phyloP scores from a whole-genome alignment of 2,797 vertebrate genomes.

The Syngnathus rostellatus region DNA sequence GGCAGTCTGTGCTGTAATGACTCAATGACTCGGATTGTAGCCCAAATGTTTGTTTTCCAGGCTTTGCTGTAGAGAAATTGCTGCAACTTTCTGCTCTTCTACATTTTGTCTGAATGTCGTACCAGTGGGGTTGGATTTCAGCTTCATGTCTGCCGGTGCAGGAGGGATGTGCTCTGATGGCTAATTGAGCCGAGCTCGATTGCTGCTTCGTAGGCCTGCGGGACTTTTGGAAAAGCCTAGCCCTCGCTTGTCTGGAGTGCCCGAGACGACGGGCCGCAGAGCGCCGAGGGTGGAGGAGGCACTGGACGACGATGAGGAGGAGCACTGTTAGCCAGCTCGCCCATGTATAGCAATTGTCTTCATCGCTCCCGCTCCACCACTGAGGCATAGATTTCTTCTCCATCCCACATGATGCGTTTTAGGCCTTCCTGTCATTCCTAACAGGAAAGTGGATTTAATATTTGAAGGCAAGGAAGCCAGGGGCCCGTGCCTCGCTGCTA shows the following conservation, averaged over 20 bases:
- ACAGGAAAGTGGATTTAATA: constrained; percentile 23
- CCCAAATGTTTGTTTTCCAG: constrained; percentile 54
- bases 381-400: constrained; percentile 40
- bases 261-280: constrained; percentile 41
- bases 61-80: constrained; percentile 43
- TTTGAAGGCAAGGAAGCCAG: constrained; percentile 26
- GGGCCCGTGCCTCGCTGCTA: constrained; percentile 46
- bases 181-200: constrained; percentile 59
- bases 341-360: constrained; percentile 63
- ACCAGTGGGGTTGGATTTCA: constrained; percentile 37
- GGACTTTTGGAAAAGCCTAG: constrained; percentile 70
- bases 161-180: constrained; percentile 59
- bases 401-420: constrained; percentile 26
- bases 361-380: constrained; percentile 36
- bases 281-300: constrained; percentile 55
- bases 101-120: constrained; percentile 25
- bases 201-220: constrained; percentile 55
- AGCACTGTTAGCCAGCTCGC: constrained; percentile 62
- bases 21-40: constrained; percentile 11
- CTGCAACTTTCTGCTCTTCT: constrained; percentile 29
- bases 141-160: constrained; percentile 39
- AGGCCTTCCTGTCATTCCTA: constrained; percentile 20
- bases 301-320: constrained; percentile 53
- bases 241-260: constrained; percentile 58
- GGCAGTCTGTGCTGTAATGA: constrained; percentile 30